phyloP scores from a whole-genome alignment of 2,113 vertebrate species.

The Ivindomyrus marchei region DNA sequence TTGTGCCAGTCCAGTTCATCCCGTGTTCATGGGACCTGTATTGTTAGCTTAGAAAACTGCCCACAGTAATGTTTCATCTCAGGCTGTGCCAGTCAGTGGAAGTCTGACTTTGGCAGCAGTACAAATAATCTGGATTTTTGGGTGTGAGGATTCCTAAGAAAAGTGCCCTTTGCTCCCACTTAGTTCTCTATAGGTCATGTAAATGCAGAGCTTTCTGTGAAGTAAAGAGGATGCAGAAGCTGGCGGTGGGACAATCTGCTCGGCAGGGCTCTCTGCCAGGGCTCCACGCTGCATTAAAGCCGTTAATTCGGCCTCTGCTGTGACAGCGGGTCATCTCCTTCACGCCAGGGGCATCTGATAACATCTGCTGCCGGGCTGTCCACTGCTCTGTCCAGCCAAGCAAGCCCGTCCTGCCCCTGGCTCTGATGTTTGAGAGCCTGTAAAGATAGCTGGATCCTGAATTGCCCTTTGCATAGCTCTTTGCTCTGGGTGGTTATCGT shows the following conservation, averaged over 20 bases:
- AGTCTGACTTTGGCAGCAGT: neutral
- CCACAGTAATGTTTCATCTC: neutral
- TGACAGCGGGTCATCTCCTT: neutral
- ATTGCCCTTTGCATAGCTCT: neutral
- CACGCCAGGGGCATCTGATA: neutral
- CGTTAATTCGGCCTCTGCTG: neutral
- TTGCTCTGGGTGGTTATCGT: neutral
- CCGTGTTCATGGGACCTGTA: slow-evolving; percentile 23
- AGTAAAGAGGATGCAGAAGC: neutral
- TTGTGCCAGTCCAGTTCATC: neutral
- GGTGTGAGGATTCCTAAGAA: neutral
- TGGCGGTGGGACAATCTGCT: neutral
- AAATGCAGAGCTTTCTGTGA: neutral
- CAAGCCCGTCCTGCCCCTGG: neutral
- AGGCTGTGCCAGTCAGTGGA: neutral
- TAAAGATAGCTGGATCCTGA: neutral
- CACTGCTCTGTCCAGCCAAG: neutral
- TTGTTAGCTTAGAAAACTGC: neutral
- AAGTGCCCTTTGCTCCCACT: neutral
- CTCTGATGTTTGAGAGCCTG: neutral
- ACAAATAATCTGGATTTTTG: neutral
- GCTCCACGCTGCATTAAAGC: neutral
- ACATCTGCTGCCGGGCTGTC: neutral
- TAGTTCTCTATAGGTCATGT: neutral
- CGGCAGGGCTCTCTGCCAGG: neutral